Base-by-base conservation (phyloP, 2,113 vertebrate genomes). In the Lophochroa leadbeateri region DNA sequence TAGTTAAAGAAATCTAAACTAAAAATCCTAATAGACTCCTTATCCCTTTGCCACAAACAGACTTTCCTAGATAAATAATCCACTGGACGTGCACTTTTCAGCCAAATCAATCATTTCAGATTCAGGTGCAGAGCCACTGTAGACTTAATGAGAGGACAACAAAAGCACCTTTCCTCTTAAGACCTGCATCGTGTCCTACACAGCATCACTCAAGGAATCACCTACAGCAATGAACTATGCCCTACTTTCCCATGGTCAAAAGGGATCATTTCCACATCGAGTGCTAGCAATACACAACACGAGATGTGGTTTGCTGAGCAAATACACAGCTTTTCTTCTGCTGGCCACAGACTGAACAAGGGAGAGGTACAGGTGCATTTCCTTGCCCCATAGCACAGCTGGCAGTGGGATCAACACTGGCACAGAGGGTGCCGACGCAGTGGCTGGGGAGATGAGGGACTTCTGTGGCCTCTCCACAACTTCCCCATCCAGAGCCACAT, bases 391-490 rank as follows among this genome's bases (percentile, higher is more conserved):
- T 11, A 14, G 13, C 46, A 49, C 10, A 31, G 25, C 37, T 11
- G 0, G 21, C 1, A 0, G 17, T 2, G 35, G 71, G 69, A 44
- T 14, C 18, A 64, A 20, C 33, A 4, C 21, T 0, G 0, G 44
- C 53, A 2, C 33, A 10, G 23, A 6, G 4, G 19, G 8, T 9
- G 1, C 44, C 5, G 4, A 6, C 2, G 23, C 46, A 17, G 25
- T 2, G 11, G 39, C 67, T 58, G 33, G n/a, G 39, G 64, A 81
- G 50, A 87, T 5, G 28, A 18, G 39, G 25, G 27, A 39, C 68
- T 79, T 29, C 49, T 0, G 0, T 4, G 9, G 18, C 31, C 33
- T 68, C 79, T 31, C 27, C 7, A 1, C 76, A 24, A 18, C 88
- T 86, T 91, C 57, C 80, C 80, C 63, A 83, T 76, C 82, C 77